Percentiles rank a stretch among this genome's conserved stretches.
Conservation (phyloP, 2,113 vertebrate species). For the Oncorhynchus clarkii region DNA sequence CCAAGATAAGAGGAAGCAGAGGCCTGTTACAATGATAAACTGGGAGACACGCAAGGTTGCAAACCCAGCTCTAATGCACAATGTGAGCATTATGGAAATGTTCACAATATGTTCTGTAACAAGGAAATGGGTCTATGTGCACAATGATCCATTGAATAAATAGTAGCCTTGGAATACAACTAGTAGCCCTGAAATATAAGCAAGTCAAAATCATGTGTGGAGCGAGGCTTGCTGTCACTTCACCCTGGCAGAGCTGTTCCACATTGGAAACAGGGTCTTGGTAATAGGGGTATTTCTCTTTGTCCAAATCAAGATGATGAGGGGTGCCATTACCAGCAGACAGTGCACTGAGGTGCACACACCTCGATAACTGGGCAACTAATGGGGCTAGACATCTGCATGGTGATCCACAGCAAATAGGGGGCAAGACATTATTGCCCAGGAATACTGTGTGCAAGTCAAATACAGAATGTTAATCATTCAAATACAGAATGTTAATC, state of each 20-base stretch:
- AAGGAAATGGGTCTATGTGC: neutral
- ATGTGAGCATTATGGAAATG: neutral
- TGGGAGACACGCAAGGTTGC: neutral
- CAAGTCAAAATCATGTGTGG: neutral
- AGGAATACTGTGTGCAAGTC: neutral
- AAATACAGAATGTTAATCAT: neutral
- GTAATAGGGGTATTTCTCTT: constrained; percentile 22
- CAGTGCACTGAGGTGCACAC: constrained; percentile 23
- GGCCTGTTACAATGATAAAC: constrained; percentile 48
- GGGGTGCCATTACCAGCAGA: constrained; percentile 38
- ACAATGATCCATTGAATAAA: neutral
- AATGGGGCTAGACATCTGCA: neutral
- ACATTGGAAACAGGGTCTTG: neutral
- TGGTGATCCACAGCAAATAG: neutral
- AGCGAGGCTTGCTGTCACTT: neutral
- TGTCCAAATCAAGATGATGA: constrained; percentile 39
- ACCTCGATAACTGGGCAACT: constrained; percentile 32
- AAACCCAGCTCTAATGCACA: neutral
- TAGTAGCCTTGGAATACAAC: neutral
- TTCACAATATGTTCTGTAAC: neutral
- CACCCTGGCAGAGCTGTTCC: neutral
- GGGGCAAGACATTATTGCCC: neutral
- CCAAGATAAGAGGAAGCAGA: constrained; percentile 33
- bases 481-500: neutral
- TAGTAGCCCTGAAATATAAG: neutral